Conservation (phyloP, 2,888 invertebrate species). For the Eupithecia dodoneata region DNA sequence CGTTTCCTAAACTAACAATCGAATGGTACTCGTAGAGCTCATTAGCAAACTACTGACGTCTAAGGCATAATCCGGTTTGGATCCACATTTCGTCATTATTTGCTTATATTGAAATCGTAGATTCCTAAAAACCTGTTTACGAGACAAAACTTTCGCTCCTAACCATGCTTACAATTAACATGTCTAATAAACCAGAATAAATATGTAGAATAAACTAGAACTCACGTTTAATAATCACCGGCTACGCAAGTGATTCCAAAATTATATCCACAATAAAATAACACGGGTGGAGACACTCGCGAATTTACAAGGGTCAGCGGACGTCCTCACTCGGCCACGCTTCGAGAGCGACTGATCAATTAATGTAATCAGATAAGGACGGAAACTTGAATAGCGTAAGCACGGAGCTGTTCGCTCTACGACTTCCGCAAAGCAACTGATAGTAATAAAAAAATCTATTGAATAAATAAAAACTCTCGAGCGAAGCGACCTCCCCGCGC, state of each 20-base stretch:
- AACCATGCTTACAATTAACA: background rate
- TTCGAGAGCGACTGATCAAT: conserved; percentile 46
- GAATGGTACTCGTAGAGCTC: conserved; percentile 1
- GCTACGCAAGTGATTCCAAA: conserved; percentile 38
- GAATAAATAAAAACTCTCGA: conserved; percentile 9
- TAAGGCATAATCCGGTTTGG: conserved; percentile 17
- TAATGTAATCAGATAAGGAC: conserved; percentile 23
- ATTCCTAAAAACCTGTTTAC: conserved; percentile 21
- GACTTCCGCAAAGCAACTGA: conserved; percentile 46
- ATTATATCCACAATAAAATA: conserved; percentile 37
- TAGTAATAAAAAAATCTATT: conserved; percentile 22
- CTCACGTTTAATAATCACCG: conserved; percentile 37
- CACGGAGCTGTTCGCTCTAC: conserved; percentile 18
- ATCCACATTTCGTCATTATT: conserved; percentile 21
- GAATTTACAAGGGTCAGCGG: conserved; percentile 39
- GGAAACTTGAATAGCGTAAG: conserved; percentile 31
- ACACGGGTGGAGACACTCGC: conserved; percentile 48
- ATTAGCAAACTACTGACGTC: conserved; percentile 18
- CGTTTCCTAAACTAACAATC: conserved; percentile 4
- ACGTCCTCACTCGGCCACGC: conserved; percentile 51
- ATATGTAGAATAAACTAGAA: background rate
- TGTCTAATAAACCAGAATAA: background rate
- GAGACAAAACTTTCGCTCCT: conserved; percentile 45
- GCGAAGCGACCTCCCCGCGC: conserved; percentile 21
- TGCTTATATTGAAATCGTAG: conserved; percentile 24